Evolutionary conservation across 2,113 vertebrate species (phyloP).

Genomic region (Rhabdornis inornatus): DNA sequence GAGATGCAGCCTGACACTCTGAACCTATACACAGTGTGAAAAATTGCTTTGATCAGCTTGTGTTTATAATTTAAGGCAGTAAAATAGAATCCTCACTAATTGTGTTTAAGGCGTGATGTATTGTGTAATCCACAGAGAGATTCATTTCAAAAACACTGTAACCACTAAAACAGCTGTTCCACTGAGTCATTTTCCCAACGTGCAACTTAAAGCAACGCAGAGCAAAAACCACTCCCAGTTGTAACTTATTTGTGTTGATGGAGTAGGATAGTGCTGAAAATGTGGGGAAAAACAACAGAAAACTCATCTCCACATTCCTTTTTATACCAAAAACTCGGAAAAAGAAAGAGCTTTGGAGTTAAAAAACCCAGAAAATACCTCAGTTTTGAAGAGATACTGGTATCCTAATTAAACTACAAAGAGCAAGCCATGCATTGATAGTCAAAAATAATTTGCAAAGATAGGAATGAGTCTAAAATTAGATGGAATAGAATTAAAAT

Average conservation of each 20-base stretch:
- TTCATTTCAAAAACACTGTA: not conserved
- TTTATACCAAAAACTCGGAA: not conserved
- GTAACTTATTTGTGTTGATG: not conserved
- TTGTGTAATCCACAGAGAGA: conserved; percentile 26
- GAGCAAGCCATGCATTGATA: not conserved
- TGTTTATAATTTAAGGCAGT: conserved; percentile 38
- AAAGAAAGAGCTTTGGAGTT: not conserved
- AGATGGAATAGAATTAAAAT: not conserved
- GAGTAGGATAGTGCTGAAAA: not conserved
- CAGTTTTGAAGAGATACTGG: not conserved
- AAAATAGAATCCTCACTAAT: conserved; percentile 39
- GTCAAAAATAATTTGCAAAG: not conserved
- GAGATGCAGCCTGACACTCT: not conserved
- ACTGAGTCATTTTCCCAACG: conserved; percentile 22
- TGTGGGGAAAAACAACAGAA: not conserved
- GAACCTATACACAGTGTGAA: not conserved
- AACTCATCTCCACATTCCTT: not conserved
- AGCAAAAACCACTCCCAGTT: not conserved
- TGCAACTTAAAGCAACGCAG: not conserved
- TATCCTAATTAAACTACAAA: not conserved
- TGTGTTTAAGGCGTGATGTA: conserved; percentile 27
- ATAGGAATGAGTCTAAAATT: not conserved
- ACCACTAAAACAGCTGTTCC: conserved; percentile 31
- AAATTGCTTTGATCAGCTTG: conserved; percentile 33
- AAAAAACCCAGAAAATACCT: not conserved